Evolutionary conservation across 1,140 invertebrate species (phyloP).

Genomic region (Calycopis cecrops): DNA sequence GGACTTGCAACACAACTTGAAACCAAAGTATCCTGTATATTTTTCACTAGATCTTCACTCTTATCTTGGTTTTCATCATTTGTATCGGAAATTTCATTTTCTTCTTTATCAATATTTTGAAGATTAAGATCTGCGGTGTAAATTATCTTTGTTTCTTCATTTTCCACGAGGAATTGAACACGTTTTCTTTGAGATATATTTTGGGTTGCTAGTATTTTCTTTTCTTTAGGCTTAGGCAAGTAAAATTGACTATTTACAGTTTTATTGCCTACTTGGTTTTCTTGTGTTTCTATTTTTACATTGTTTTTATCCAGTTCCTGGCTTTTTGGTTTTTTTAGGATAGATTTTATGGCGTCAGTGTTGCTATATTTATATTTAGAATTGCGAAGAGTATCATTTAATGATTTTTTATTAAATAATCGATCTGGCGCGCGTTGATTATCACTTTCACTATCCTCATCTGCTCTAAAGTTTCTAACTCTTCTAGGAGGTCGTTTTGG

Average conservation of each 20-base stretch:
- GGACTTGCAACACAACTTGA: background rate
- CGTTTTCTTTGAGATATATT: slow-evolving; percentile 72
- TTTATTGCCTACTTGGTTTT: slow-evolving; percentile 52
- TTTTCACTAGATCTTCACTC: slow-evolving; percentile 25
- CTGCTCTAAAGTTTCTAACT: slow-evolving; percentile 57
- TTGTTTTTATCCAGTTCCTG: slow-evolving; percentile 40
- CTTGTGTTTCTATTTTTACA: slow-evolving; percentile 41
- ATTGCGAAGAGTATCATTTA: slow-evolving; percentile 31
- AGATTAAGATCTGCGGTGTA: slow-evolving; percentile 64
- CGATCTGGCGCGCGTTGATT: slow-evolving; percentile 55
- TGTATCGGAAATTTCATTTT: slow-evolving; percentile 23
- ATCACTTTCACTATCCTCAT: slow-evolving; percentile 68
- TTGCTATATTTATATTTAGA: slow-evolving; percentile 54
- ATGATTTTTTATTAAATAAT: slow-evolving; percentile 42
- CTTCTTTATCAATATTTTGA: slow-evolving; percentile 33
- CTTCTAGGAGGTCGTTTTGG: slow-evolving; percentile 64
- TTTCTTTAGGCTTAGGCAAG: slow-evolving; percentile 76
- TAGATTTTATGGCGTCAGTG: slow-evolving; percentile 77
- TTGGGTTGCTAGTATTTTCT: slow-evolving; percentile 36
- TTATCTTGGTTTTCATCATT: slow-evolving; percentile 23
- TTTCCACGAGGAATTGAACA: slow-evolving; percentile 78
- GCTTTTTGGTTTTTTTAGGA: slow-evolving; percentile 79
- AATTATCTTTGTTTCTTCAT: slow-evolving; percentile 69
- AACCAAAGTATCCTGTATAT: slow-evolving; percentile 1
- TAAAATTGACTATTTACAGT: slow-evolving; percentile 78